These are phyloP conservation scores for Columbina picui DNA, from an alignment of 2,113 vertebrate species.

Conservation along the genomic window DNA sequence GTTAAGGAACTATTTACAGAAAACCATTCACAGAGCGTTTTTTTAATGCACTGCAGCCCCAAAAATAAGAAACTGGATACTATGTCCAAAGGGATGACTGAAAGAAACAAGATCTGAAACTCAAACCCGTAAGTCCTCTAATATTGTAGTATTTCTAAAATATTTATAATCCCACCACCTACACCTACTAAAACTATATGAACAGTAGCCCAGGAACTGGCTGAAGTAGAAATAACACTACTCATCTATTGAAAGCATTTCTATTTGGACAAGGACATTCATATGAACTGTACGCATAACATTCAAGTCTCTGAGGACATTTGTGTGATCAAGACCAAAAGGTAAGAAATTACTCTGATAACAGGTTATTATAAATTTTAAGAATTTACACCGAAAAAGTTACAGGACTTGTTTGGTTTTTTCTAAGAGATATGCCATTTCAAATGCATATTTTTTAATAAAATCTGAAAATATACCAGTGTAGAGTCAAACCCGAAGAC, in stretches of 20 bases:
- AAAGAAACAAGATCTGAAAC: background rate
- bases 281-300: fast-evolving
- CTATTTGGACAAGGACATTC: background rate
- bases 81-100: fast-evolving
- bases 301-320: background rate
- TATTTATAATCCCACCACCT: background rate
- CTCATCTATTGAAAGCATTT: background rate
- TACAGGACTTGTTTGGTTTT: background rate
- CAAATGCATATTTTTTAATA: background rate
- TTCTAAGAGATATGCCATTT: fast-evolving
- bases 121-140: background rate
- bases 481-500: background rate
- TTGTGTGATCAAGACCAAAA: background rate
- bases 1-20: background rate
- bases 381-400: background rate
- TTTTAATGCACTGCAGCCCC: background rate
- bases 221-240: background rate
- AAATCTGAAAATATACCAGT: background rate
- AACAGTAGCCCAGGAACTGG: background rate
- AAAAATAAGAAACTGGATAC: background rate
- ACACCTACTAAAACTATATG: background rate
- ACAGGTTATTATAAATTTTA: background rate
- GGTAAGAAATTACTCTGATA: background rate
- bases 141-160: background rate
- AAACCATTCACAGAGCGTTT: background rate